Base-by-base conservation (phyloP, 2,888 invertebrate genomes). In the Mythimna albipuncta region DNA sequence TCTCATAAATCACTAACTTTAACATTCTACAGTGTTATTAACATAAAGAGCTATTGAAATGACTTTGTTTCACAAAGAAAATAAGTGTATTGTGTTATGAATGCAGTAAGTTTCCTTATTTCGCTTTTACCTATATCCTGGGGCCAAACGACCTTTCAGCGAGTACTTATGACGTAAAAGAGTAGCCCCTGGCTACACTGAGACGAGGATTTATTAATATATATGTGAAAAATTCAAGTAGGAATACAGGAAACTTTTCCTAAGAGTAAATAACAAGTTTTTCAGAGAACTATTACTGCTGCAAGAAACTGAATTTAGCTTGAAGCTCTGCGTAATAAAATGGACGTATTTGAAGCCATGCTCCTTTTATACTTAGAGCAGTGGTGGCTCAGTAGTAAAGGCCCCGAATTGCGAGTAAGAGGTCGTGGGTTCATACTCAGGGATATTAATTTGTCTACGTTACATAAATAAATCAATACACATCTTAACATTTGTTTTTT, bases 1-100 rank as follows among this genome's bases (percentile, higher is more conserved):
- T 26, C 57, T 62, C 71, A 35, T 85, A 83, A 83, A 81, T 85
- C 81, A 72, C 35, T 21, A 79, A 81, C 73, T 83, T 85, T 73
- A 85, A 84, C 84, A 82, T 88, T 88, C 77, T 78, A 74, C 71
- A 72, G 65, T 64, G 65, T 72, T 80, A 83, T 81, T 81, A 80
- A 85, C 73, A 82, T 80, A 82, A 83, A 79, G 44, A 44, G 64
- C 67, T 70, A 84, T 84, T 72, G 71, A 77, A 79, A 78, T 78
- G 69, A 81, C 69, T 81, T 72, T 86, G 79, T 85, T 83, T 78
- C 66, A 64, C 62, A 69, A 85, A 84, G 71, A 81, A 72, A 77
- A 68, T 81, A 69, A 59, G 73, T 73, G 78, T 76, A 77, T 75
- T 76, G 66, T 81, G 69, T 80, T 76, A 69, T 78, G 73, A 86